A percentile compares a stretch with the other conserved stretches of the same genome.
Conservation (phyloP, 1,140 invertebrate genomes). For the Hestina assimilis region DNA sequence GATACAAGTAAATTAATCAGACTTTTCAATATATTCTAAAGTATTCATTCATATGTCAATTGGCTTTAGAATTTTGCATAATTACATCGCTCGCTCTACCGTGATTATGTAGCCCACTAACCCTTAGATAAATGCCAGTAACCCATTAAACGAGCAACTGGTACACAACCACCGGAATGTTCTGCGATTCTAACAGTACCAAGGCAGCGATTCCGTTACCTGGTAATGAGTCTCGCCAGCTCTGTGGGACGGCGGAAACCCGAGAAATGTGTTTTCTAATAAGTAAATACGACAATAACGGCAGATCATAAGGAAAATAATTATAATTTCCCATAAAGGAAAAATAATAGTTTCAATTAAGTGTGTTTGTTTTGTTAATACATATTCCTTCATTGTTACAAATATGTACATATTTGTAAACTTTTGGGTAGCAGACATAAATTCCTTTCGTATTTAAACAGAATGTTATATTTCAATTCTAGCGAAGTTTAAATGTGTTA, state of each 20-base stretch:
- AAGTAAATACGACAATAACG: conserved; percentile 16
- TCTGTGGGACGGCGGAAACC: conserved; percentile 27
- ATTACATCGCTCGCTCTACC: no score
- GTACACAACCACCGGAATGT: conserved; percentile 19
- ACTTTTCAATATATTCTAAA: no score
- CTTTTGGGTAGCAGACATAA: no score
- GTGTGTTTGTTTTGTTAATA: no score
- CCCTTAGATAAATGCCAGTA: conserved; percentile 17
- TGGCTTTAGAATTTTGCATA: no score
- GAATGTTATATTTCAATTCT: background rate
- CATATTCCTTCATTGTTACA: no score
- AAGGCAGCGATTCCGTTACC: conserved; percentile 19
- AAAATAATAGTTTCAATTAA: background rate
- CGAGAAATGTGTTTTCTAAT: conserved; percentile 24
- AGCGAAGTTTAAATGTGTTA: background rate
- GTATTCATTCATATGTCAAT: no score
- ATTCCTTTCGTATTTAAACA: no score
- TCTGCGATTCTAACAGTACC: conserved; percentile 31
- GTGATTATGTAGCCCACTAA: conserved; percentile 17
- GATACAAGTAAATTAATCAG: no score
- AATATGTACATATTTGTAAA: no score
- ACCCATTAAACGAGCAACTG: conserved; percentile 19
- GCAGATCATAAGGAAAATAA: conserved; percentile 2
- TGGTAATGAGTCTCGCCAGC: conserved; percentile 21
- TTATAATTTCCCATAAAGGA: conserved; percentile 6